phyloP scores from a whole-genome alignment of 2,797 vertebrate species.

The Hipposideros larvatus region DNA sequence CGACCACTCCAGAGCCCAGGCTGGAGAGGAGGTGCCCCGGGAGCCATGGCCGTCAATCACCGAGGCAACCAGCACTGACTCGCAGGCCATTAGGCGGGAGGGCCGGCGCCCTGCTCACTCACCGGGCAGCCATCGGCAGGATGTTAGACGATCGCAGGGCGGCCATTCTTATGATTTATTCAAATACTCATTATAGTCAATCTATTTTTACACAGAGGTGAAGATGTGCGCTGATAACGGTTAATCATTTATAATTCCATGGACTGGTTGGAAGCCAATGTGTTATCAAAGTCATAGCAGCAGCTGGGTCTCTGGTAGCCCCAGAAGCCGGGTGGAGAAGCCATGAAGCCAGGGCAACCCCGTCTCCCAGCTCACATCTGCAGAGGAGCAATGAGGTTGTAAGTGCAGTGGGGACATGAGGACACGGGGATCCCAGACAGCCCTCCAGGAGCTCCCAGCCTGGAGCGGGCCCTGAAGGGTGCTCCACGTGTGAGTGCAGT shows the following conservation, averaged over 20 bases:
- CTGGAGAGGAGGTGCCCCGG: conserved; percentile 35
- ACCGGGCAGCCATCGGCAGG: conserved; percentile 79
- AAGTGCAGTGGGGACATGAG: not conserved
- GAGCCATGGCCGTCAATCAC: conserved; percentile 72
- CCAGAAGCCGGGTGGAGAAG: conserved; percentile 19
- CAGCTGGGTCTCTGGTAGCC: not conserved
- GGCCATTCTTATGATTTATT: conserved; percentile 86
- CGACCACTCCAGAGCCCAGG: conserved; percentile 23
- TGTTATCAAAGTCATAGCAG: conserved; percentile 68
- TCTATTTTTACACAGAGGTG: conserved; percentile 86
- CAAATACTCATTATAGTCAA: conserved; percentile 84
- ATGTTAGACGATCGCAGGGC: conserved; percentile 76
- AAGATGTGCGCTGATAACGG: conserved; percentile 80
- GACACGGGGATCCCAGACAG: not conserved
- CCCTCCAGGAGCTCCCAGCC: not conserved
- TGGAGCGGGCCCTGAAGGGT: not conserved
- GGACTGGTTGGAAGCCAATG: conserved; percentile 79
- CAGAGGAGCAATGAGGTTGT: not conserved
- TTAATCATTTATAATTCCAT: conserved; percentile 85
- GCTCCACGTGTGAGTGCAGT: rapidly evolving
- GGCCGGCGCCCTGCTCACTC: conserved; percentile 76
- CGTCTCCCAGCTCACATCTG: not conserved
- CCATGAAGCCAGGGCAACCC: not conserved
- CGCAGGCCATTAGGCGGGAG: conserved; percentile 72
- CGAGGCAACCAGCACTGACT: conserved; percentile 55